These are phyloP conservation scores for Charadrius vociferus DNA, from an alignment of 2,113 vertebrate genomes.

Conservation along the genomic window DNA sequence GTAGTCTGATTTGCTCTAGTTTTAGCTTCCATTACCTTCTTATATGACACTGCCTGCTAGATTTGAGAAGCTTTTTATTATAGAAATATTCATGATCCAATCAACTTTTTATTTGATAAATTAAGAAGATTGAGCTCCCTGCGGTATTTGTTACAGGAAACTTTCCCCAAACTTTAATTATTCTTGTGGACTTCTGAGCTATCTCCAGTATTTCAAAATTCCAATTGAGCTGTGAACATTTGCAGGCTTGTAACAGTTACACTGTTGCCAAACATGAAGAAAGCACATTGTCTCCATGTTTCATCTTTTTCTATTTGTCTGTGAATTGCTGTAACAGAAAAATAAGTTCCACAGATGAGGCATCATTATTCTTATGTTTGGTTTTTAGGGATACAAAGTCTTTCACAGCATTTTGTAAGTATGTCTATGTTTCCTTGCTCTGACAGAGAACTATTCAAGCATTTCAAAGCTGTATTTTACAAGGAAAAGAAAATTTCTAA, in stretches of 20 bases:
- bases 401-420: background rate
- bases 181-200: background rate
- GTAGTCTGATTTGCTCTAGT: background rate
- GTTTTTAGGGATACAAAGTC: background rate
- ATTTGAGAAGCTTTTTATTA: background rate
- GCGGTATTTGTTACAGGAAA: background rate
- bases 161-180: background rate
- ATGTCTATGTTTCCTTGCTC: background rate
- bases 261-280: background rate
- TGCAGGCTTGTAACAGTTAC: background rate
- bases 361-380: background rate
- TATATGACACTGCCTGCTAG: background rate
- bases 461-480: background rate
- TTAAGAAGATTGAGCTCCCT: background rate
- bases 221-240: background rate
- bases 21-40: background rate
- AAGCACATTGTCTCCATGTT: background rate
- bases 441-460: background rate
- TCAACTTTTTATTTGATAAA: background rate
- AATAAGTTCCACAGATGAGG: background rate
- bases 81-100: background rate
- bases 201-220: background rate
- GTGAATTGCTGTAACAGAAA: background rate
- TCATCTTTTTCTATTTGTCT: background rate
- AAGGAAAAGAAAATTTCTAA: background rate